Percentiles rank a stretch among this genome's conserved stretches.
Evolutionary conservation across 2,797 vertebrate genomes (phyloP).

Genomic region (Chaetophractus vellerosus): DNA sequence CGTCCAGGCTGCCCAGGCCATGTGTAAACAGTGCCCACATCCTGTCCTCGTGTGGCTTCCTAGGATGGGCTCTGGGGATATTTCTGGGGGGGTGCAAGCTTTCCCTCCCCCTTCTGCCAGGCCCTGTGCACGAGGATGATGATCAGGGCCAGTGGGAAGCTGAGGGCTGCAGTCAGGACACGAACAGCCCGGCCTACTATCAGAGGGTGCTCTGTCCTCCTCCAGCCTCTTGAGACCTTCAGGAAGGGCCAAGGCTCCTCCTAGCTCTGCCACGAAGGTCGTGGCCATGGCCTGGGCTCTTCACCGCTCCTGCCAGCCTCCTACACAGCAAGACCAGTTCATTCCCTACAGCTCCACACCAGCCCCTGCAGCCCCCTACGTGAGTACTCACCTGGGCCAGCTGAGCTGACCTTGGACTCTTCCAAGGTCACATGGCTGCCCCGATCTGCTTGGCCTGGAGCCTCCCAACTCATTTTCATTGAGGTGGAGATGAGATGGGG

Average conservation of each 20-base stretch:
- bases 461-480: no score
- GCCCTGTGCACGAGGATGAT: not conserved
- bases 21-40: not conserved
- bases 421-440: not conserved
- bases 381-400: no score
- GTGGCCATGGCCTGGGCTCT: rapidly evolving
- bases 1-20: not conserved
- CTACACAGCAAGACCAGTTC: not conserved
- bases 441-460: not conserved
- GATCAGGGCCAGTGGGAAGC: not conserved
- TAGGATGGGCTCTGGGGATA: not conserved
- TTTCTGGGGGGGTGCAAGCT: not conserved
- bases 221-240: not conserved
- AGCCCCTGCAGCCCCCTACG: no score
- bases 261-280: not conserved
- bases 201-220: not conserved
- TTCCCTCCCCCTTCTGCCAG: not conserved
- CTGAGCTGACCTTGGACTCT: not conserved
- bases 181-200: not conserved
- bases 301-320: not conserved
- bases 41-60: not conserved
- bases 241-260: not conserved
- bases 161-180: not conserved
- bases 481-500: not conserved
- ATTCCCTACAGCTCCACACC: rapidly evolving